Evolutionary conservation across 2,113 vertebrate genomes (phyloP), one percentile per base, ranked within the genome.

Genomic region (Erythrocebus patas): DNA sequence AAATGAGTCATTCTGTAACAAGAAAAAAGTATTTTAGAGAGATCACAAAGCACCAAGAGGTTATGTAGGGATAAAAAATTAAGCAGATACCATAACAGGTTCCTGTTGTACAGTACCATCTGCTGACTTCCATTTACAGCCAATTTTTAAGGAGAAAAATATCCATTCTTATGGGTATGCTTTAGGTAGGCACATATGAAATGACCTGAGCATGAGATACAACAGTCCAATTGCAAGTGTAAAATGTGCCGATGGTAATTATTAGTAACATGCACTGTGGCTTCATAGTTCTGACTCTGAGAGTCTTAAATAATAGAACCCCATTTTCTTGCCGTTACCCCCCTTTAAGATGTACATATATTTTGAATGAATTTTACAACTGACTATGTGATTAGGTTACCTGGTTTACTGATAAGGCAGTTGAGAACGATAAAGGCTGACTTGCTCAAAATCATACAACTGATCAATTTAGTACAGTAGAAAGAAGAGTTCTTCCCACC

Each of bases 61-160:
- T 91, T 95, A 66, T 95, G 82, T 2, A 50, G 55, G 52, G 50
- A 2, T 92, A 61, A 80, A 93, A 96, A 72, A 52, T 89, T 89
- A 94, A 95, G 52, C 35, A 88, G 61, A 61, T 83, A 79, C 38
- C 20, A 93, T 96, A 96, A 45, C 57, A 73, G 70, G 48, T 23
- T 59, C 93, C 76, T 80, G 27, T 32, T 83, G 0, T 20, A 43
- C 20, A 68, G 14, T 87, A 61, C 87, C 72, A 91, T 96, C 80
- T 97, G 95, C 57, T 96, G 66, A 72, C 35, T 91, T 92, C 6
- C 8, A 78, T 78, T 93, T 86, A 92, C 68, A 91, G 38, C 40
- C 66, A 83, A 6, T 40, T 96, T 96, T 98, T 85, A 76, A 96
- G 78, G 43, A 45, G 66, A 68, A 86, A 92, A 92, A 94, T 95